Conservation (phyloP, 2,888 invertebrate genomes). For the Drosophila mimica region DNA sequence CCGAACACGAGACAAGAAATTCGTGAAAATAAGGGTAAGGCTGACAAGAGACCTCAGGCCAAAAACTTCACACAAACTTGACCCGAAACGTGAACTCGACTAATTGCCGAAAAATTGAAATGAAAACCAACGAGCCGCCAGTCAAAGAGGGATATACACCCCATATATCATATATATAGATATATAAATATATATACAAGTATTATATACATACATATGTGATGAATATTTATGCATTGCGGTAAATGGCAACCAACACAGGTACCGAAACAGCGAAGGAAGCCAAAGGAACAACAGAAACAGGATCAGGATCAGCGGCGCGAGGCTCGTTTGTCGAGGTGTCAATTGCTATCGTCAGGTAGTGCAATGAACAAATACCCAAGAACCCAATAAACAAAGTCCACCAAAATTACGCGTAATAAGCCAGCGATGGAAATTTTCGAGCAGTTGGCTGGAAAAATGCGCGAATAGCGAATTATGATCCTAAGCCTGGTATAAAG, state of each 20-base stretch:
- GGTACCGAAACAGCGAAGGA: conserved; percentile 34
- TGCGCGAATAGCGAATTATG: conserved; percentile 16
- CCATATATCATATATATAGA: not conserved
- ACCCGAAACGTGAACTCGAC: conserved; percentile 66
- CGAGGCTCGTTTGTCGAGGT: conserved; percentile 25
- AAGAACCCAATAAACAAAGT: conserved; percentile 25
- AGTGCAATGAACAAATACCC: conserved; percentile 26
- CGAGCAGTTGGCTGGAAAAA: conserved; percentile 51
- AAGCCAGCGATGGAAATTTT: conserved; percentile 43
- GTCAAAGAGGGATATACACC: conserved; percentile 9
- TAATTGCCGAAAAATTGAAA: conserved; percentile 71
- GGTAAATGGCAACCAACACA: conserved; percentile 43
- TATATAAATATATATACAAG: not conserved
- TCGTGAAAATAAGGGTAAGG: conserved; percentile 17
- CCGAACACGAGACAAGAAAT: conserved; percentile 29
- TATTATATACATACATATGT: not conserved
- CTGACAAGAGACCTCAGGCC: conserved; percentile 40
- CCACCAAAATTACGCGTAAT: conserved; percentile 59
- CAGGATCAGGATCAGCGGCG: conserved; percentile 25
- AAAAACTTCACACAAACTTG: conserved; percentile 55
- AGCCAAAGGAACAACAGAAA: conserved; percentile 3
- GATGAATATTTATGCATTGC: conserved; percentile 55
- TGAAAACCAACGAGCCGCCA: conserved; percentile 35
- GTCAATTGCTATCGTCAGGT: conserved; percentile 57
- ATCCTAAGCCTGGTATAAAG: conserved; percentile 1